Percentiles rank a stretch among this genome's conserved stretches.
Evolutionary conservation across 2,113 vertebrate species (phyloP).

Genomic region (Tor tambroides): DNA sequence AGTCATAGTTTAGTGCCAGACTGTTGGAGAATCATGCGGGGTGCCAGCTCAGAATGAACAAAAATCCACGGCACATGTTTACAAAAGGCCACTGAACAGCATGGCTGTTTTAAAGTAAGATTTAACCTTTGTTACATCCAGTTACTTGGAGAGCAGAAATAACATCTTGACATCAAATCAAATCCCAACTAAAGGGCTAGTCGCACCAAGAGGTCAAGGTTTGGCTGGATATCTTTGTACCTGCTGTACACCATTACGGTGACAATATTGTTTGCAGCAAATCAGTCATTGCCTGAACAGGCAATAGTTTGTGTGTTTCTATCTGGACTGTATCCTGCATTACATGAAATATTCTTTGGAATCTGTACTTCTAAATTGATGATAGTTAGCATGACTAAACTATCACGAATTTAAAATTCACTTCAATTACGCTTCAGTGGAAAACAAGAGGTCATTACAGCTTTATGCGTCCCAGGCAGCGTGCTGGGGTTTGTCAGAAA

Average conservation of each 20-base stretch:
- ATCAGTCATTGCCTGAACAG: not conserved
- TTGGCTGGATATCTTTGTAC: not conserved
- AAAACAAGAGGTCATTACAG: slow-evolving; percentile 47
- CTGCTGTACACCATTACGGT: not conserved
- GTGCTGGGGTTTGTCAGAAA: slow-evolving; percentile 21
- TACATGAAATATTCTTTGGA: slow-evolving; percentile 18
- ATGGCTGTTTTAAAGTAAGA: not conserved
- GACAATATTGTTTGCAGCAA: not conserved
- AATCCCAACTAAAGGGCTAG: not conserved
- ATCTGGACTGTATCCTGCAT: slow-evolving; percentile 43
- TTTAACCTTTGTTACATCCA: not conserved
- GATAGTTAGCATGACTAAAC: slow-evolving; percentile 46
- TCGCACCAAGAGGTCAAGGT: not conserved
- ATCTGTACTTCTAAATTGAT: slow-evolving; percentile 37
- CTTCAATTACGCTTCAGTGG: slow-evolving; percentile 32
- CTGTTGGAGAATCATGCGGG: slow-evolving; percentile 24
- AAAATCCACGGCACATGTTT: slow-evolving; percentile 18
- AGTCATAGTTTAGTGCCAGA: not conserved
- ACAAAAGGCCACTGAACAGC: not conserved
- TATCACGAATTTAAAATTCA: slow-evolving; percentile 24
- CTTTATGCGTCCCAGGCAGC: not conserved
- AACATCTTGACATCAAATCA: not conserved
- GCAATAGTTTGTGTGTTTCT: not conserved
- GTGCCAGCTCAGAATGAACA: slow-evolving; percentile 22
- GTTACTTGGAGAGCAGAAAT: not conserved